Base-by-base conservation (phyloP, 1,140 invertebrate genomes). In the Plectrocnemia conspersa region DNA sequence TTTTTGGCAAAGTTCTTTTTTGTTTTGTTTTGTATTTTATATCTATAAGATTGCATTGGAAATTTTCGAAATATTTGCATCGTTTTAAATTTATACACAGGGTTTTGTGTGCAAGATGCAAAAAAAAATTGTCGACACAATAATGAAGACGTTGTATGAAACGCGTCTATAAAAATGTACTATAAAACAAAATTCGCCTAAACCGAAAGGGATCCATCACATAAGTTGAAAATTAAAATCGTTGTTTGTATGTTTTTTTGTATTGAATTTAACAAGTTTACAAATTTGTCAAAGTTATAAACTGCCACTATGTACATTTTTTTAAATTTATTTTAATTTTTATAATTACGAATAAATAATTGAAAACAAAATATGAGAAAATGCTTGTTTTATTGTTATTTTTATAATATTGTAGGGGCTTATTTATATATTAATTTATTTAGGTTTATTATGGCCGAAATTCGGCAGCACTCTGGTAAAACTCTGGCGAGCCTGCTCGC, bases 271-370 rank as follows among this genome's bases (percentile, higher is more conserved):
- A 52, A 29, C 29, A 38, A 48, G 32, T 35, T 55, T 45, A 29
- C 29, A 38, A 59, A 46, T 54, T 54, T 56, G 47, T 60, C 54
- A 52, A 52, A 47, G 53, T 61, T 57, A 29, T 61, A 56, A 50
- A 61, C 54, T 56, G 54, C 59, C 54, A 61, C 59, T 56, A 59
- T 59, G 58, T 61, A 57, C 45, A 61, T 50, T 54, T 54, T 56
- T 58, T 54, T 35, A 49, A 40, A 54, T 50, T 52, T 46, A 52
- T 52, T 60, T 60, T 33, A 53, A 40, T 52, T 60, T 61, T 56
- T 60, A 49, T 56, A 54, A 54, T 54, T 61, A 54, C 54, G 54
- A 57, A 53, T 60, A 60, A 61, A 56, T 56, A 59, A 53, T 32
- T n/a, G n/a, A n/a, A n/a, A n/a, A n/a, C n/a, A n/a, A n/a, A n/a